Conservation (phyloP, 2,888 invertebrate species). For the Lagria hirta region DNA sequence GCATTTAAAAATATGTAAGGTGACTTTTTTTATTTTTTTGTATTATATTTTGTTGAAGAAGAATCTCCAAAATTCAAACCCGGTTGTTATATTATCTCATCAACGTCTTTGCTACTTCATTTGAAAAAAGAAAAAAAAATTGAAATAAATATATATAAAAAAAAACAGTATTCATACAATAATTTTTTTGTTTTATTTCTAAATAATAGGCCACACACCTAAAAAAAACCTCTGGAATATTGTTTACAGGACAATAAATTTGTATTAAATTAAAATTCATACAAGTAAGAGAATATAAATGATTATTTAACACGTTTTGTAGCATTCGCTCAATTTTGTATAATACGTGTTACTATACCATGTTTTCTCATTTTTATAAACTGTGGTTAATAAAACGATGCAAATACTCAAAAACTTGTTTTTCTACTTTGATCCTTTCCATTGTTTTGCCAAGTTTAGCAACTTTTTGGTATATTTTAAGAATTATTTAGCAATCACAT, state of each 20-base stretch:
- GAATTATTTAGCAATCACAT: too few relatives aligned
- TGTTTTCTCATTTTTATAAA: slow-evolving; percentile 28
- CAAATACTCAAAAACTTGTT: slow-evolving; percentile 3
- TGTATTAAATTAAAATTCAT: slow-evolving; percentile 11
- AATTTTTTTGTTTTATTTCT: slow-evolving; percentile 28
- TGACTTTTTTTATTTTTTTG: slow-evolving; percentile 16
- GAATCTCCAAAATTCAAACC: slow-evolving; percentile 22
- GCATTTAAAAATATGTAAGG: slow-evolving; percentile 26
- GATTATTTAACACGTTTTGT: slow-evolving; percentile 14
- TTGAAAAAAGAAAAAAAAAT: slow-evolving; percentile 14
- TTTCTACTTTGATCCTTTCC: slow-evolving; percentile 1
- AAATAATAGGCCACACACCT: slow-evolving; percentile 15
- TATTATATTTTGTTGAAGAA: slow-evolving; percentile 17
- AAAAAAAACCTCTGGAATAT: slow-evolving; percentile 5
- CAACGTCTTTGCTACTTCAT: slow-evolving; percentile 20
- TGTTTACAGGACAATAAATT: slow-evolving; percentile 22
- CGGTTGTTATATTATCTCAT: slow-evolving; percentile 18
- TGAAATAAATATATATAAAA: slow-evolving; percentile 28
- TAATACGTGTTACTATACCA: slow-evolving; percentile 14
- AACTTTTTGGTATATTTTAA: too few relatives aligned
- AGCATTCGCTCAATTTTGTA: slow-evolving; percentile 10
- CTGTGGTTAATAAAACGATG: slow-evolving; percentile 25
- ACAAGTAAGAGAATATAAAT: slow-evolving; percentile 10
- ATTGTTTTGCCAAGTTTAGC: background rate
- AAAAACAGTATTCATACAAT: slow-evolving; percentile 31